Percentiles rank a stretch among this genome's conserved stretches.
phyloP scores from a whole-genome alignment of 2,888 invertebrate species.

The Catocala fraxini region DNA sequence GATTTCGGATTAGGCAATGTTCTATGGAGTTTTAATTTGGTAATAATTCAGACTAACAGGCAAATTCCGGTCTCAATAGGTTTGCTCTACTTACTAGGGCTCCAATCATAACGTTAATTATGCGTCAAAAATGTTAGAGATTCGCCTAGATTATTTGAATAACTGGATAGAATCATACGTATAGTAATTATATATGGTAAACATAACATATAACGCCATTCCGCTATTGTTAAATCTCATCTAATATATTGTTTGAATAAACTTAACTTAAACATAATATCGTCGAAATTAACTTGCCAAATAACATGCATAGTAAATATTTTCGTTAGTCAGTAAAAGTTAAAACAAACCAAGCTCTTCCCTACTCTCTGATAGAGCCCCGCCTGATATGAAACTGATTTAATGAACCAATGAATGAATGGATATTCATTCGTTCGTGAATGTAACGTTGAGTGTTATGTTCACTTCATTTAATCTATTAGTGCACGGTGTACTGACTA shows the following conservation, averaged over 20 bases:
- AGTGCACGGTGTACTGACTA: constrained; percentile 48
- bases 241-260: not conserved
- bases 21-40: too few species aligned
- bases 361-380: constrained; percentile 56
- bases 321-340: constrained; percentile 5
- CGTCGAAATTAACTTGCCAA: not conserved
- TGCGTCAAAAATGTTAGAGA: too few species aligned
- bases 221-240: not conserved
- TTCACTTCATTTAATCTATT: constrained; percentile 69
- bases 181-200: too few species aligned
- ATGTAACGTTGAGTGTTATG: constrained; percentile 68
- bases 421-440: constrained; percentile 71
- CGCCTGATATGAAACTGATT: constrained; percentile 68
- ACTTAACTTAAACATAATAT: not conserved
- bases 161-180: too few species aligned
- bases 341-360: constrained; percentile 28
- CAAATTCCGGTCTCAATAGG: too few species aligned
- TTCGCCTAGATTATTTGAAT: too few species aligned
- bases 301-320: constrained; percentile 10
- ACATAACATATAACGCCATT: too few species aligned
- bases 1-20: too few species aligned
- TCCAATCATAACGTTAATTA: too few species aligned
- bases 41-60: too few species aligned
- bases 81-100: too few species aligned
- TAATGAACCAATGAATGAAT: constrained; percentile 75